Evolutionary conservation across 2,797 vertebrate species (phyloP).

Genomic region (Sebastes diaconus): DNA sequence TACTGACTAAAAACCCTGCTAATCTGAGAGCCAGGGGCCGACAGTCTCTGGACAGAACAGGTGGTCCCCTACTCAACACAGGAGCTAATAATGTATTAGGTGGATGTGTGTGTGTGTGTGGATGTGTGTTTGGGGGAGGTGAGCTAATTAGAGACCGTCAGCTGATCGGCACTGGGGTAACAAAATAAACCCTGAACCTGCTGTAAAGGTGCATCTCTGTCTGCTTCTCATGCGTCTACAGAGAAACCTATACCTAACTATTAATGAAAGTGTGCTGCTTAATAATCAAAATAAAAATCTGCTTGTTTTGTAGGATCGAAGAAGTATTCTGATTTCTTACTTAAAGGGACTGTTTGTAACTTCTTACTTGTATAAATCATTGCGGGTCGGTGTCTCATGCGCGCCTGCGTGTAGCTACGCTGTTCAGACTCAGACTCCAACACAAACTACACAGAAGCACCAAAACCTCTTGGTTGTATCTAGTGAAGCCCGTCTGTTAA

Average conservation of each 20-base stretch:
- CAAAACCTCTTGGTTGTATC: too few relatives aligned
- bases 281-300: background rate
- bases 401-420: too few relatives aligned
- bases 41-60: conserved; percentile 44
- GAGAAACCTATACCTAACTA: background rate
- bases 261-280: background rate
- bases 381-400: too few relatives aligned
- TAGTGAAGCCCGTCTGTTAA: too few relatives aligned
- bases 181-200: background rate
- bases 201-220: background rate
- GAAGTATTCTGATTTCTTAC: background rate
- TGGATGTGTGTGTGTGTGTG: background rate
- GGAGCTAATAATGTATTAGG: conserved; percentile 30
- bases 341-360: background rate
- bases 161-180: conserved; percentile 7
- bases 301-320: background rate
- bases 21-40: conserved; percentile 36
- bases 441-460: too few relatives aligned
- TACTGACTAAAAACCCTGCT: conserved; percentile 34
- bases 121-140: background rate
- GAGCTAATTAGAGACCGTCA: conserved; percentile 46
- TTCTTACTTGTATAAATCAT: too few relatives aligned
- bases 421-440: too few relatives aligned
- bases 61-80: conserved; percentile 44
- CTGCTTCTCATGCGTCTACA: background rate